Evolutionary conservation across 2,888 invertebrate species (phyloP), one percentile per base, ranked within the genome.

Genomic region (Galerucella pusilla): DNA sequence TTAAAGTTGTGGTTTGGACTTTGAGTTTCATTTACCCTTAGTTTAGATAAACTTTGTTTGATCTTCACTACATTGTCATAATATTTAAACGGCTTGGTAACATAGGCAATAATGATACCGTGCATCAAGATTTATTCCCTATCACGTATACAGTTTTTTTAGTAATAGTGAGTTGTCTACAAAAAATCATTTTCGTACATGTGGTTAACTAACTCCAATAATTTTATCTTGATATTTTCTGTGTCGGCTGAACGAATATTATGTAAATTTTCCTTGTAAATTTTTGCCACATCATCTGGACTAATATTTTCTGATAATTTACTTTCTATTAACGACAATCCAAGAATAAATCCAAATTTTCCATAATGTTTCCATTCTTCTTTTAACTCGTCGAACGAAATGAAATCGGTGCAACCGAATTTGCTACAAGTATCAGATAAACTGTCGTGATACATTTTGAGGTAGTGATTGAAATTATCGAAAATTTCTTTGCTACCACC

Each of bases 361-460:
- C 72, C 57, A 75, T 78, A 82, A 59, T 77, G 67, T 35, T 78
- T 80, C 81, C 83, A 82, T 12, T 84, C 81, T 14, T 79, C 46
- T 61, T 75, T 71, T 52, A 83, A 75, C 16, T 68, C 75, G 12
- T 78, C 78, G 42, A 80, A 83, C 0, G 87, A 84, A 72, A 84
- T 85, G 5, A 85, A 60, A 52, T 75, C 68, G 2, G 78, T 80
- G 20, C 81, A 80, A 11, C 82, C 83, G 42, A 83, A 81, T 66
- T 78, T 68, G 68, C 61, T 54, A 6, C 85, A 76, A 69, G 76
- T 75, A 6, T 74, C 73, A 4, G 79, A 79, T 20, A 87, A 76
- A 9, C 83, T 82, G 45, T 83, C 75, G 76, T 87, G 77, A 76
- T 87, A 87, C n/a, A 82, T 77, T 28, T 81, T 75, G 12, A 86